Evolutionary conservation across 1,140 invertebrate species (phyloP).

Genomic region (Drosophila equinoxialis): DNA sequence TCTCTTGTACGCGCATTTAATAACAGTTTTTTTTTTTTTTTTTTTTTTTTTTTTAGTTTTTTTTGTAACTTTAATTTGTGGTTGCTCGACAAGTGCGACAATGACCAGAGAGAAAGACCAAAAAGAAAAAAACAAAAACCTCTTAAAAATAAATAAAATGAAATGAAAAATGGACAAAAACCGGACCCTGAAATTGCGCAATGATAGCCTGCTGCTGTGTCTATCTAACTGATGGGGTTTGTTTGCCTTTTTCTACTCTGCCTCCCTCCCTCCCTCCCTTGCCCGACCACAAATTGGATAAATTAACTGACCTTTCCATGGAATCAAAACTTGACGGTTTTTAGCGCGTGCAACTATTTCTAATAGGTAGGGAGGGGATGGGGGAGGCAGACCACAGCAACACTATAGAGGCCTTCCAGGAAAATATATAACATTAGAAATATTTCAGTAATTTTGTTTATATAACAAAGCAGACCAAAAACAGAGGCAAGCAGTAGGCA

Average conservation of each 20-base stretch:
- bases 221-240: slow-evolving; percentile 23
- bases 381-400: too few species aligned
- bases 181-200: slow-evolving; percentile 46
- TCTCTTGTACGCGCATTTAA: slow-evolving; percentile 65
- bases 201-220: slow-evolving; percentile 33
- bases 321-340: slow-evolving; percentile 13
- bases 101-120: slow-evolving; percentile 10
- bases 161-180: slow-evolving; percentile 37
- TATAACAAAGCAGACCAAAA: slow-evolving; percentile 12
- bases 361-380: background rate
- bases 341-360: slow-evolving; percentile 21
- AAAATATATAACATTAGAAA: slow-evolving; percentile 11
- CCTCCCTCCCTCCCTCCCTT: background rate
- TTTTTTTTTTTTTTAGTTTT: slow-evolving; percentile 26
- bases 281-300: too few species aligned
- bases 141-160: slow-evolving; percentile 9
- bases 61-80: slow-evolving; percentile 52
- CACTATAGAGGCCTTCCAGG: background rate
- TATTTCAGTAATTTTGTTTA: slow-evolving; percentile 19
- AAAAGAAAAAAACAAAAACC: slow-evolving; percentile 5
- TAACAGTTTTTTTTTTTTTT: slow-evolving; percentile 58
- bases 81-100: slow-evolving; percentile 49
- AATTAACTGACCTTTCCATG: slow-evolving; percentile 26
- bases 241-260: background rate
- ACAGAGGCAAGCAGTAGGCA: slow-evolving; percentile 7